Percentiles rank a stretch among this genome's conserved stretches.
Conservation (phyloP, 2,797 vertebrate genomes). For the Ateles fusciceps region DNA sequence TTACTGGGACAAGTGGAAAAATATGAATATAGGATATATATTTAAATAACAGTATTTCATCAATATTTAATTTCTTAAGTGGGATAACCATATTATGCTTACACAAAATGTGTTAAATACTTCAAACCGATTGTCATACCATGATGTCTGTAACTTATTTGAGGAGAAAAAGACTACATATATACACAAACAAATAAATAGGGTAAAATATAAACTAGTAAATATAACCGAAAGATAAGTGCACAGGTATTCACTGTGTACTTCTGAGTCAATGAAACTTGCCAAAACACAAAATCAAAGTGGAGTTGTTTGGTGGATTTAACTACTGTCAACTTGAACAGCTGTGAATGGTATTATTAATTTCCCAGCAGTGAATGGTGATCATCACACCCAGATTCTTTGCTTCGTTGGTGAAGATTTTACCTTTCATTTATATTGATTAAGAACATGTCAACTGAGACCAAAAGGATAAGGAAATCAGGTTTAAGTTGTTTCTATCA, state of each 20-base stretch:
- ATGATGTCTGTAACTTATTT: neutral
- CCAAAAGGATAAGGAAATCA: neutral
- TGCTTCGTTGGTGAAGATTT: neutral
- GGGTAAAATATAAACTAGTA: neutral
- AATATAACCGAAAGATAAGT: neutral
- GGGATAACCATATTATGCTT: neutral
- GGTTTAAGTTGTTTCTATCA: neutral
- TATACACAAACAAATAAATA: neutral
- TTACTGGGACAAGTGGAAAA: neutral
- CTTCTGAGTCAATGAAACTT: neutral
- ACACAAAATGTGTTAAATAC: neutral
- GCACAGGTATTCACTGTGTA: neutral
- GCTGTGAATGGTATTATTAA: neutral
- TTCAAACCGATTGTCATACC: neutral
- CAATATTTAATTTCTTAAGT: neutral
- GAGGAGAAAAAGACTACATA: neutral
- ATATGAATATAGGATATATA: neutral
- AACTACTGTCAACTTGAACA: neutral
- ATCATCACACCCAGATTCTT: neutral
- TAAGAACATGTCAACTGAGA: neutral
- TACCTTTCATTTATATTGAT: neutral
- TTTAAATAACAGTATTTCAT: neutral
- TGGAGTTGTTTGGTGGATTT: neutral
- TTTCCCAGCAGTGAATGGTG: neutral
- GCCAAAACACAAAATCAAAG: neutral